Conservation (phyloP, 2,797 vertebrate genomes). For the Sciaenops ocellatus region DNA sequence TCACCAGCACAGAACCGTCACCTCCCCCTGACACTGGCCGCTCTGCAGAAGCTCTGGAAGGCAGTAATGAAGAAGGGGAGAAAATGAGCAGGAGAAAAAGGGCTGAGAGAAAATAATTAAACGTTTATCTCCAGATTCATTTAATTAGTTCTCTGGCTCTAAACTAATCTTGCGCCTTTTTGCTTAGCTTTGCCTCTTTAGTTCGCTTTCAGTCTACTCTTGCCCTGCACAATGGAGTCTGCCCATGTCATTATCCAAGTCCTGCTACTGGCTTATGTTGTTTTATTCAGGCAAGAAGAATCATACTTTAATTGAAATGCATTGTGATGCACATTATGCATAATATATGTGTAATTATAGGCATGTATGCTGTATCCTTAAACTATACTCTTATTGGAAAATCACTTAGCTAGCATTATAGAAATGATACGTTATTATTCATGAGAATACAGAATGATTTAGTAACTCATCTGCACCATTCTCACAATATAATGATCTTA, state of each 20-base stretch:
- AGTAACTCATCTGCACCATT: background rate
- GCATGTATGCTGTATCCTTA: background rate
- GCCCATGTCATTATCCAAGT: slow-evolving; percentile 53
- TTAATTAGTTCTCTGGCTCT: slow-evolving; percentile 80
- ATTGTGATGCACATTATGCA: slow-evolving; percentile 29
- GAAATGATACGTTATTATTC: slow-evolving; percentile 18
- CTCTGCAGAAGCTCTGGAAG: slow-evolving; percentile 37
- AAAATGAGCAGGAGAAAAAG: slow-evolving; percentile 60
- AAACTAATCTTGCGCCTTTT: slow-evolving; percentile 76
- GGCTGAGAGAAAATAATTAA: slow-evolving; percentile 75
- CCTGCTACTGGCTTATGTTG: slow-evolving; percentile 53
- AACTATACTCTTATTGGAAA: background rate
- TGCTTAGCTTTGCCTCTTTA: slow-evolving; percentile 74
- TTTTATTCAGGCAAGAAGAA: slow-evolving; percentile 51
- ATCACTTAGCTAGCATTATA: slow-evolving; percentile 18
- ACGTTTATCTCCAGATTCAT: slow-evolving; percentile 79
- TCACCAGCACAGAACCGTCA: slow-evolving; percentile 36
- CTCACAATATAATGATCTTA: slow-evolving; percentile 12
- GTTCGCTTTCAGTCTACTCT: slow-evolving; percentile 61
- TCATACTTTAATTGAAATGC: slow-evolving; percentile 48
- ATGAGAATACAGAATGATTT: slow-evolving; percentile 14
- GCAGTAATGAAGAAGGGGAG: slow-evolving; percentile 51
- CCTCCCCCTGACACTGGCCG: slow-evolving; percentile 36
- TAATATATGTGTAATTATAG: slow-evolving; percentile 10
- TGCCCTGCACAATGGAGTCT: slow-evolving; percentile 55